A percentile compares a stretch with the other conserved stretches of the same genome.
phyloP scores from a whole-genome alignment of 2,113 vertebrate species.

The Calypte anna region DNA sequence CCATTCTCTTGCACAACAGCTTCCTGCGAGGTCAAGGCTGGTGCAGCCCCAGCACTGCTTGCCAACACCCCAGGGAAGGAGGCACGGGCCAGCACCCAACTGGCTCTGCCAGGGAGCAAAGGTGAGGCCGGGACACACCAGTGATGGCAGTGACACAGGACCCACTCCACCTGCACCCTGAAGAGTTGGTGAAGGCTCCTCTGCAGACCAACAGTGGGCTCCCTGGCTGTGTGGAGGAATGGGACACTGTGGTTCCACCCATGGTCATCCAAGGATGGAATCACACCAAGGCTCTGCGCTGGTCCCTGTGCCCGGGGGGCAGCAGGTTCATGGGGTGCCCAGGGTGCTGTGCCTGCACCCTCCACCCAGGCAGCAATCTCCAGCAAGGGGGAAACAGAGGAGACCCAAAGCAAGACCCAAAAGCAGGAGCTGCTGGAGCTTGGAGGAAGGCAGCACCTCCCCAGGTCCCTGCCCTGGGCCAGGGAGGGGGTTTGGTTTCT shows the following conservation, averaged over 20 bases:
- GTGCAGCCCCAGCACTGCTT: background rate
- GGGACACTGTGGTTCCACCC: accelerated
- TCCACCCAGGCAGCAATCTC: background rate
- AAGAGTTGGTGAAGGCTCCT: background rate
- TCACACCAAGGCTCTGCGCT: too few relatives aligned
- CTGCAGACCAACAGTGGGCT: accelerated
- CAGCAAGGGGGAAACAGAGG: background rate
- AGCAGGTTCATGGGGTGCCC: background rate
- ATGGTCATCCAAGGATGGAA: too few relatives aligned
- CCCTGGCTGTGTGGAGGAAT: background rate
- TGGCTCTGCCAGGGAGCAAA: background rate
- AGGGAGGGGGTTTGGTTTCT: background rate
- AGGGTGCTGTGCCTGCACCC: background rate
- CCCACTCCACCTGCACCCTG: background rate
- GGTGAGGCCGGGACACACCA: background rate
- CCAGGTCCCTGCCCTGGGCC: accelerated
- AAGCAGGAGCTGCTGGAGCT: background rate
- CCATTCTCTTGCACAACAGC: background rate
- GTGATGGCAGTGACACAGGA: background rate
- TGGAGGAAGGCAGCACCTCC: background rate
- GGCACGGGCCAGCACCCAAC: background rate
- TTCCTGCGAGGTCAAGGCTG: background rate
- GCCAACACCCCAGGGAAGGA: background rate
- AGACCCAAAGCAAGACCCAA: background rate
- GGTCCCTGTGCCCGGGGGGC: accelerated